Base-by-base conservation (phyloP, 2,888 invertebrate genomes). In the Dinocampus coccinellae region DNA sequence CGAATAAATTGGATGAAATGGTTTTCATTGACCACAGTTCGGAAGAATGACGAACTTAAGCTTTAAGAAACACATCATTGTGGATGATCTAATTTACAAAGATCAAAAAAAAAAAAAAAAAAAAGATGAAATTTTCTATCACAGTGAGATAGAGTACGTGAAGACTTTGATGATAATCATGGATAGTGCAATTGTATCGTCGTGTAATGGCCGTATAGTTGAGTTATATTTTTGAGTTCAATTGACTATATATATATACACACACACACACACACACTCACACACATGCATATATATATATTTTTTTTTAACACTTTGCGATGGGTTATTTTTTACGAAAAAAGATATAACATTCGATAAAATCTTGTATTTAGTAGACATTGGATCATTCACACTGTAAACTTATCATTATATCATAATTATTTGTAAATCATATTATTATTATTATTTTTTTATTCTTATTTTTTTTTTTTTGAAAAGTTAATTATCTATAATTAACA, bases 31-130 rank as follows among this genome's bases (percentile, higher is more conserved):
- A 20, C 16, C 3, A n/a, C 16, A 11, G 66, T 26, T 39, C 36
- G 22, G 42, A 82, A 78, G 77, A 76, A 81, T 78, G 77, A 83
- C 79, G 80, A 82, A 84, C 82, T 83, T 82, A 81, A 79, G 77
- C 76, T 81, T 80, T 77, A 79, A 80, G 74, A 61, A 78, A 81
- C 79, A 79, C 78, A 79, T 81, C 78, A 77, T 82, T 82, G 81
- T 82, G 80, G 80, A 81, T 81, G 79, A 78, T 82, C 81, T 47
- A 47, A 81, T 63, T 72, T 69, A 72, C 57, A 69, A 69, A 39
- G 9, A 16, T n/a, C 13, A 39, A 39, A 2, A 42, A 16, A 47
- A 47, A 34, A 16, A 10, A 9, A 53, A 9, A 34, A 22, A 72
- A 52, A 63, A 55, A 29, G 58, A 55, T 26, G 13, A 55, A 55